Conservation (phyloP, 2,113 vertebrate genomes). For the Pyrgilauda ruficollis region DNA sequence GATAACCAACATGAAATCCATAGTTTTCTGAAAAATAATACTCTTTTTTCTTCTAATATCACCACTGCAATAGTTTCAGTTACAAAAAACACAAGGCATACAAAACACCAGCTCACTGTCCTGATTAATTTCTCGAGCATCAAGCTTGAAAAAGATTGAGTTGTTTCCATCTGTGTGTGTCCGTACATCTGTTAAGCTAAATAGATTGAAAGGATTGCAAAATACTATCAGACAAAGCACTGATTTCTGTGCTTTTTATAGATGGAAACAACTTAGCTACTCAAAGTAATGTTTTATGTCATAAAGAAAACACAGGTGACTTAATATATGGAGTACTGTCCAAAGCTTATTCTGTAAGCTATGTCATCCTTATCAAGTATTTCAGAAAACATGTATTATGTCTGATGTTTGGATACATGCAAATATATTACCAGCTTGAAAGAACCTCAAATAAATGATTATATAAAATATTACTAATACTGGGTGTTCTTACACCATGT, state of each 20-base stretch:
- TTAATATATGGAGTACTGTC: not conserved
- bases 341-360: not conserved
- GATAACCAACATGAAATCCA: not conserved
- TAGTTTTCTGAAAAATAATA: not conserved
- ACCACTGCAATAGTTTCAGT: not conserved
- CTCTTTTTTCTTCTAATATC: not conserved
- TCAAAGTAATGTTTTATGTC: not conserved
- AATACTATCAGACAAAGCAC: not conserved
- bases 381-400: not conserved
- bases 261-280: not conserved
- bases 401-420: not conserved
- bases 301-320: not conserved
- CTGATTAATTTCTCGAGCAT: constrained; percentile 15
- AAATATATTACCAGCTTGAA: not conserved
- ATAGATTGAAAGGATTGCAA: not conserved
- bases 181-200: not conserved
- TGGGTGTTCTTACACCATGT: not conserved
- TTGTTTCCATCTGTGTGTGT: constrained; percentile 9
- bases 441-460: not conserved
- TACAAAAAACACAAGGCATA: not conserved
- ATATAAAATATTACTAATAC: not conserved
- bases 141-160: not conserved
- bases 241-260: not conserved
- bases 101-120: not conserved
- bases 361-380: not conserved